Conservation (phyloP, 2,113 vertebrate species). For the Rhagologus leucostigma region DNA sequence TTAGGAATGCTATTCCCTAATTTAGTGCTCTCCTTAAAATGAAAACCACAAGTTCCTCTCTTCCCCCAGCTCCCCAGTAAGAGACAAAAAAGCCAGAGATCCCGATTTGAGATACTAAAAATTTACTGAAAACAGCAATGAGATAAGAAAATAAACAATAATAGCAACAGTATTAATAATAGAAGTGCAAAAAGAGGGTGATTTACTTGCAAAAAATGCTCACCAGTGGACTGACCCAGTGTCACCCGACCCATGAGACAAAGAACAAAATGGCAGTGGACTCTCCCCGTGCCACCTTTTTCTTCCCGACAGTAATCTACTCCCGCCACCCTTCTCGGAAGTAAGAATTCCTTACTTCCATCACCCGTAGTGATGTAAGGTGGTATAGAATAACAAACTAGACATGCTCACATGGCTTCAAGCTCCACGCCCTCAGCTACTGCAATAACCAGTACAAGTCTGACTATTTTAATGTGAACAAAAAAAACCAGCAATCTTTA, state of each 20-base stretch:
- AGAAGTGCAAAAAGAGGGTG: neutral
- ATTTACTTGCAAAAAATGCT: neutral
- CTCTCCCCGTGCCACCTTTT: fast-evolving
- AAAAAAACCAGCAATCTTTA: neutral
- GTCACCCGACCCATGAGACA: fast-evolving
- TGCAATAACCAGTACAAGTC: neutral
- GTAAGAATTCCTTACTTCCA: neutral
- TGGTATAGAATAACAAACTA: neutral
- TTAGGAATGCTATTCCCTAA: neutral
- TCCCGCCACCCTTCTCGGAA: no score
- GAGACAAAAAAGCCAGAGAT: neutral
- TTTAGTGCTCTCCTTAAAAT: neutral
- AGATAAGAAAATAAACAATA: neutral
- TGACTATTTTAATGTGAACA: neutral
- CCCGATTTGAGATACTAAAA: neutral
- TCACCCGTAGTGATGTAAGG: fast-evolving
- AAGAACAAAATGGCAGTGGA: neutral
- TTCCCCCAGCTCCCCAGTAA: neutral
- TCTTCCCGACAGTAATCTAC: neutral
- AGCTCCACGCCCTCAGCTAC: neutral
- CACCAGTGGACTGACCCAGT: fast-evolving
- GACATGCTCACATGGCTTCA: neutral
- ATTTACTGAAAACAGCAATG: neutral
- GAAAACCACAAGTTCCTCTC: fast-evolving
- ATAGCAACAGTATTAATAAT: neutral